Evolutionary conservation across 2,888 invertebrate genomes (phyloP).

Genomic region (Electrophaes corylata): DNA sequence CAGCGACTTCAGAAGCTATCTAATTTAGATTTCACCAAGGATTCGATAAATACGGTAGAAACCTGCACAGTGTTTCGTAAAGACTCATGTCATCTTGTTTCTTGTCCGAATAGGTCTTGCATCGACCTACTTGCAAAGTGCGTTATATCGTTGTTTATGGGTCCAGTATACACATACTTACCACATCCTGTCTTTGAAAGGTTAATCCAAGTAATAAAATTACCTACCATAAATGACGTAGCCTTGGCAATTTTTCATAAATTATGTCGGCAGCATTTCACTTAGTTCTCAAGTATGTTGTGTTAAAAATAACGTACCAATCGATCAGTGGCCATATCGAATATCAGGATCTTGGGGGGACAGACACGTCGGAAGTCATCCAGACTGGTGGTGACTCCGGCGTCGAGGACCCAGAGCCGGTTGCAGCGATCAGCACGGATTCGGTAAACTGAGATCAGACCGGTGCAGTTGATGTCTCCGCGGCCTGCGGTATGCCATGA

Average conservation of each 20-base stretch:
- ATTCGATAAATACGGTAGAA: background rate
- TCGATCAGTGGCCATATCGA: constrained; percentile 89
- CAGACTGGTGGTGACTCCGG: constrained; percentile 88
- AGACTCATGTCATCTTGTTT: background rate
- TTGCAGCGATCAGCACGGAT: constrained; percentile 91
- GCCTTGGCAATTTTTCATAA: background rate
- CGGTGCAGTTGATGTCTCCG: constrained; percentile 89
- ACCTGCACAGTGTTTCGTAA: background rate
- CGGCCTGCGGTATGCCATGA: constrained; percentile 89
- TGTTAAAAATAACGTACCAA: constrained; percentile 77
- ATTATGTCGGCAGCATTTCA: too few relatives aligned
- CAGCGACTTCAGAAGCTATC: background rate
- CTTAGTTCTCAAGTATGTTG: too few relatives aligned
- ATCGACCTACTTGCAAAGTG: background rate
- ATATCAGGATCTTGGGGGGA: constrained; percentile 92
- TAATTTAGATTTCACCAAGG: background rate
- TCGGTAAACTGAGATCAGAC: constrained; percentile 91
- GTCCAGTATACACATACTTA: background rate
- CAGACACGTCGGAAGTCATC: constrained; percentile 88
- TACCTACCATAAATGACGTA: background rate
- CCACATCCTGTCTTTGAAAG: background rate
- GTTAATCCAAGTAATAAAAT: background rate
- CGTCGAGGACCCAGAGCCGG: constrained; percentile 92
- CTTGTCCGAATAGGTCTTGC: background rate
- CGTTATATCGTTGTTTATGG: background rate